These are phyloP conservation scores for Dendrocincla tyrannina DNA, from an alignment of 2,797 vertebrate species.

Conservation along the genomic window DNA sequence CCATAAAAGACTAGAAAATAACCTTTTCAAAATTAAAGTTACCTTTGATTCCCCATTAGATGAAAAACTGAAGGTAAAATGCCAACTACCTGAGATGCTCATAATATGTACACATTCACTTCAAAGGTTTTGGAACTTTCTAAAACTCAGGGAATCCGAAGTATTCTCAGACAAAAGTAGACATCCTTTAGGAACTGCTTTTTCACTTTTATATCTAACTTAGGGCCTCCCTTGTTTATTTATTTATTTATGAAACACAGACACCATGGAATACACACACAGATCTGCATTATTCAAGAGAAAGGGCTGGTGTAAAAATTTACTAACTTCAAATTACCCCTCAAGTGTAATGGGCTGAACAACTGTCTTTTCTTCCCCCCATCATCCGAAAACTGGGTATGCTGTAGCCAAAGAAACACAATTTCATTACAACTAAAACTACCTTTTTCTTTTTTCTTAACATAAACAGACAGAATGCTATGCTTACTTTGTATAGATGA, in stretches of 20 bases:
- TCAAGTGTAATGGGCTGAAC: not conserved
- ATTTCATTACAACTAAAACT: not conserved
- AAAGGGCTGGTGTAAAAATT: not conserved
- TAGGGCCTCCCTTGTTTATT: rapidly evolving
- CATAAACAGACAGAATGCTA: not conserved
- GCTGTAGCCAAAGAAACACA: not conserved
- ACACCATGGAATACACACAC: not conserved
- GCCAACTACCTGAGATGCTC: not conserved
- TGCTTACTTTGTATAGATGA: not conserved
- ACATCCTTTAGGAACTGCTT: not conserved
- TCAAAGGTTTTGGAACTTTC: not conserved
- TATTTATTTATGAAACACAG: not conserved
- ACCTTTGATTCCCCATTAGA: not conserved
- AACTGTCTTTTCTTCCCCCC: not conserved
- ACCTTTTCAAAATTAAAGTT: not conserved
- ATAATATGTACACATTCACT: not conserved
- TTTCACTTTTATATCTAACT: not conserved
- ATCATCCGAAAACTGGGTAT: not conserved
- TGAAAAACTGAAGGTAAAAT: not conserved
- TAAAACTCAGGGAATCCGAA: not conserved
- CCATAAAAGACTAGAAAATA: not conserved
- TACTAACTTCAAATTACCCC: not conserved
- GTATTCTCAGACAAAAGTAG: not conserved
- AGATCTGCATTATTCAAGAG: not conserved
- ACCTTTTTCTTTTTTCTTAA: not conserved